A percentile compares a stretch with the other conserved stretches of the same genome.
phyloP scores from a whole-genome alignment of 92 coral and sea anemone genomes.

The Parazoanthus atlanticus region DNA sequence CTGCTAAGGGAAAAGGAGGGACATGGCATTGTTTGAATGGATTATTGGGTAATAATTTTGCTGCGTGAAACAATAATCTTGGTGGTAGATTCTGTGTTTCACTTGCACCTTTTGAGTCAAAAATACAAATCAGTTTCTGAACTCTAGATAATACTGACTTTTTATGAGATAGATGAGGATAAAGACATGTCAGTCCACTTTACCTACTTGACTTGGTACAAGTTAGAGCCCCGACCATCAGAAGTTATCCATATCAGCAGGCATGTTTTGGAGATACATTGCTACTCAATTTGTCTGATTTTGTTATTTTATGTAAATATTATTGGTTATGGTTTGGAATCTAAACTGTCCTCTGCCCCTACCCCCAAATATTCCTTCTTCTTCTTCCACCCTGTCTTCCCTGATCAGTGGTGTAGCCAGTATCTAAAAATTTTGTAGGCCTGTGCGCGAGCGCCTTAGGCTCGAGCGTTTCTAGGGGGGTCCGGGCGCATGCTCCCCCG shows the following conservation, averaged over 20 bases:
- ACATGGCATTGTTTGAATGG: constrained; percentile 2
- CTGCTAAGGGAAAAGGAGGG: constrained; percentile 22
- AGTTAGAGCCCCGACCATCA: too few species aligned
- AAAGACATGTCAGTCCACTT: neutral
- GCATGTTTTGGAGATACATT: neutral
- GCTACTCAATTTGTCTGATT: neutral
- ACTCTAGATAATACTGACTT: neutral
- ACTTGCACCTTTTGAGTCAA: neutral
- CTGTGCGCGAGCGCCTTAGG: too few species aligned
- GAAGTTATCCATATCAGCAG: neutral
- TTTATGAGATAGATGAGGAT: too few species aligned
- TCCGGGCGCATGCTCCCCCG: too few species aligned
- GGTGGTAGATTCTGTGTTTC: neutral
- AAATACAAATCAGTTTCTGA: neutral
- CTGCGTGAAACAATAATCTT: neutral
- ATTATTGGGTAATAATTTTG: neutral
- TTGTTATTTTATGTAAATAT: too few species aligned
- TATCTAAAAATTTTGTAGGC: too few species aligned
- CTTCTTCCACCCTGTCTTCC: too few species aligned
- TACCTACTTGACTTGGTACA: neutral
- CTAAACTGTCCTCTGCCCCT: neutral
- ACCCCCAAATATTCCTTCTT: too few species aligned
- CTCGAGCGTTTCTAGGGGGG: too few species aligned
- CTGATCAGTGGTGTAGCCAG: too few species aligned
- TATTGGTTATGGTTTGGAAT: neutral